A percentile compares a stretch with the other conserved stretches of the same genome.
Evolutionary conservation across 2,113 vertebrate genomes (phyloP).

Genomic region (Lepidothrix coronata): DNA sequence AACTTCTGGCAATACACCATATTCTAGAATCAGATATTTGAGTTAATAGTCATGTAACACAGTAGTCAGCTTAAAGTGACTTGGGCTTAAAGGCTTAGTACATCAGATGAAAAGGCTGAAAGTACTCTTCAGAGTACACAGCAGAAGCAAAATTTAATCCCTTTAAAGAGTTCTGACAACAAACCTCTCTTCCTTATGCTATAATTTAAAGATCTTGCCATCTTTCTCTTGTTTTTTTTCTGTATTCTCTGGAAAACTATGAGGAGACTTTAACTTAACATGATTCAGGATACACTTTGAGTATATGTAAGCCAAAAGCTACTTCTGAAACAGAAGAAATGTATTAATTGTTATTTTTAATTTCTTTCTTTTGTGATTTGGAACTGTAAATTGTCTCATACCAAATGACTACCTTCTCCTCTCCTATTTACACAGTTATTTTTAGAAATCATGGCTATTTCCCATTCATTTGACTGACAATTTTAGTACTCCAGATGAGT

Average conservation of each 20-base stretch:
- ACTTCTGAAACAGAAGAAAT: background rate
- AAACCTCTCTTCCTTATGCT: background rate
- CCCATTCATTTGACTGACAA: background rate
- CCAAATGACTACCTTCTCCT: background rate
- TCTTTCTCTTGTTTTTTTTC: background rate
- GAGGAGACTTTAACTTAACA: background rate
- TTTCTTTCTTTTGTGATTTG: background rate
- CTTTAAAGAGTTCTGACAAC: constrained; percentile 47
- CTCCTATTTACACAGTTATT: background rate
- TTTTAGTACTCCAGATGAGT: background rate
- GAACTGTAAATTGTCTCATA: background rate
- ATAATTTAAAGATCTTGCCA: constrained; percentile 7
- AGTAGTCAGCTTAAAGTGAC: background rate
- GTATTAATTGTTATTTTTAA: background rate
- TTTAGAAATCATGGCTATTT: background rate
- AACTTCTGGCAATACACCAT: background rate
- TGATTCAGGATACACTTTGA: background rate
- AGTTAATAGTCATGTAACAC: constrained; percentile 22
- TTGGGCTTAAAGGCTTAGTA: constrained; percentile 41
- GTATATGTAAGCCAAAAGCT: background rate
- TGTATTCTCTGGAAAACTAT: background rate
- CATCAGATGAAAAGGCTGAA: constrained; percentile 38
- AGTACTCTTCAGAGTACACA: background rate
- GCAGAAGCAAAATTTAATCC: constrained; percentile 42
- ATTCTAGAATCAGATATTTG: background rate